Evolutionary conservation across 2,888 invertebrate species (phyloP), one percentile per base, ranked within the genome.

Genomic region (Rhimphoctona megacephalus): DNA sequence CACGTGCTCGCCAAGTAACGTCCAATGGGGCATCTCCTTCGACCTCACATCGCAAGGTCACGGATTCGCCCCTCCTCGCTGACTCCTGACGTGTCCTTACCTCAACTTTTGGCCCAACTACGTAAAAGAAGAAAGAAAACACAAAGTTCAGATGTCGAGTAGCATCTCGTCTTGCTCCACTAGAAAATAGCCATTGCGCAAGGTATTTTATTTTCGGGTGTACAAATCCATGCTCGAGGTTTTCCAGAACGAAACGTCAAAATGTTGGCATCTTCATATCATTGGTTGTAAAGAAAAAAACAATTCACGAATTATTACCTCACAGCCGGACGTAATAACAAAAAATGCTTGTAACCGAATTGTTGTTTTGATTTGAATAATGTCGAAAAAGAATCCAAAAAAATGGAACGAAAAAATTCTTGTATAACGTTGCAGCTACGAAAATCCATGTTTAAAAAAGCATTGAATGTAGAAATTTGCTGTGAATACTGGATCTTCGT

Each of bases 21-120:
- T 95, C 95, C 64, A 95, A 92, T 2, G 95, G 95, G 70, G 95
- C 94, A 91, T 95, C 96, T 30, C 95, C 95, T 84, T 94, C 95
- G 2, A 95, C 95, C 85, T 95, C 95, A 88, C 95, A 95, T 17
- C 95, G 94, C 33, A 95, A 87, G 19, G 94, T 94, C 5, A 95
- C 94, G 81, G 95, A 94, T 90, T 95, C 95, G 19, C 95, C 95
- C 78, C 95, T 94, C 43, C 95, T 94, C 33, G 95, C 95, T 0
- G 95, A 95, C 85, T 95, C 93, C 87, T 95, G 95, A 30, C 95
- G 94, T 82, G 94, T 94, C 66, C 94, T 93, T 54, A 95, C 94
- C 57, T 94, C 94, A 73, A 95, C 95, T 81, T 95, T 94, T 6
- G 95, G 95, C 4, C 95, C 95, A 86, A 78, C 78, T 78, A 39